Evolutionary conservation across 1,140 invertebrate species (phyloP), one percentile per base, ranked within the genome.

Genomic region (Trypoxylus dichotomus): DNA sequence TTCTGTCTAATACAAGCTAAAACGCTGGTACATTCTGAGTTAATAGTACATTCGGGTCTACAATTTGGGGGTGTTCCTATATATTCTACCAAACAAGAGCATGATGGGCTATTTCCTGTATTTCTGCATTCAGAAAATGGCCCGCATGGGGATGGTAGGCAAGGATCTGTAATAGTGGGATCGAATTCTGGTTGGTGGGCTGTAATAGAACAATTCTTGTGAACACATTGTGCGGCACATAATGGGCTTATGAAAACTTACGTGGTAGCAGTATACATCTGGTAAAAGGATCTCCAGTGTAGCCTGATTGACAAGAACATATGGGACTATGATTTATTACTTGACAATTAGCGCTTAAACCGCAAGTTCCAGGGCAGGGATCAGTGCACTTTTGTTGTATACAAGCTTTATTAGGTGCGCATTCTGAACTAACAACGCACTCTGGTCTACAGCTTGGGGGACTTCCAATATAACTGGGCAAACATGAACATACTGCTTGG

Each of bases 61-160:
- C 93, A 94, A 81, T 90, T 90, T 43, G 92, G 93, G 19, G 93
- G 92, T 72, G 90, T 89, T 80, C 93, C 93, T 63, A 93, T 86
- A 79, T 92, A 94, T 79, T 90, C 90, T 29, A 87, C 82, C 19
- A 90, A 77, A 85, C 93, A 94, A 58, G 93, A 90, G 83, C 93
- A 94, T 32, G 91, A 91, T 0, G 91, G 87, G 79, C 87, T 86
- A 43, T 87, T 88, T 80, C 89, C 89, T 74, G 88, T 82, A 75
- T 90, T 88, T 77, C 89, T 87, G 81, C 93, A 94, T 80, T 90
- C 86, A 1, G 92, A 90, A 86, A 92, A 89, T 27, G 91, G 90
- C 5, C 92, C 92, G 81, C 92, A 93, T n/a, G 91, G 91, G 80
- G 90, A 94, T 24, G 93, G 93, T 63, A 92, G 80, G 81, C 94